Conservation (phyloP, 1,140 invertebrate species). For the Drosophila lini region DNA sequence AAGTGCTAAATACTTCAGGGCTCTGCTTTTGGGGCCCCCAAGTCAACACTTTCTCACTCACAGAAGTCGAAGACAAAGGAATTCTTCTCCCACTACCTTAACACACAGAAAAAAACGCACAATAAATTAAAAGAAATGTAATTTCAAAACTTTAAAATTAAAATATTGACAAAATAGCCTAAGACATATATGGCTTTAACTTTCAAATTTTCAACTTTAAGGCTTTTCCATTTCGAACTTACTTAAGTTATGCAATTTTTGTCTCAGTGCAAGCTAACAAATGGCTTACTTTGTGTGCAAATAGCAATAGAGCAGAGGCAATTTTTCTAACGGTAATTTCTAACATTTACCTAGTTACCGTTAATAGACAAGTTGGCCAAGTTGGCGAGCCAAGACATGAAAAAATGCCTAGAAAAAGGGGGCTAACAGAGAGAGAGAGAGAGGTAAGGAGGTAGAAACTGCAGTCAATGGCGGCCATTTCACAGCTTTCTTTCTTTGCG, state of each 20-base stretch:
- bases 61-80: conserved; percentile 25
- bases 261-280: conserved; percentile 36
- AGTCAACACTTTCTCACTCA: conserved; percentile 53
- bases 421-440: conserved; percentile 1
- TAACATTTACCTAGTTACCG: conserved; percentile 81
- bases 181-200: neutral
- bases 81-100: conserved; percentile 21
- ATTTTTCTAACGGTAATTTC: conserved; percentile 79
- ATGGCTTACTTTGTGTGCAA: conserved; percentile 64
- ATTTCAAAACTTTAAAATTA: too few species aligned
- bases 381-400: conserved; percentile 72
- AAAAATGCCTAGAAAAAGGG: conserved; percentile 54
- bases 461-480: conserved; percentile 67
- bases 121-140: too few species aligned
- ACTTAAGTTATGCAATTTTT: neutral
- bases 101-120: neutral
- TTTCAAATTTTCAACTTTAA: neutral
- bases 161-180: neutral
- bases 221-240: rapidly evolving
- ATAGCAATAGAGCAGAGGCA: conserved; percentile 59
- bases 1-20: conserved; percentile 43
- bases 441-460: neutral
- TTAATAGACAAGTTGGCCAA: conserved; percentile 82
- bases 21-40: conserved; percentile 1
- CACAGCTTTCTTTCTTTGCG: conserved; percentile 61